phyloP scores from a whole-genome alignment of 2,888 invertebrate genomes.

The Trachelus troglodyta region DNA sequence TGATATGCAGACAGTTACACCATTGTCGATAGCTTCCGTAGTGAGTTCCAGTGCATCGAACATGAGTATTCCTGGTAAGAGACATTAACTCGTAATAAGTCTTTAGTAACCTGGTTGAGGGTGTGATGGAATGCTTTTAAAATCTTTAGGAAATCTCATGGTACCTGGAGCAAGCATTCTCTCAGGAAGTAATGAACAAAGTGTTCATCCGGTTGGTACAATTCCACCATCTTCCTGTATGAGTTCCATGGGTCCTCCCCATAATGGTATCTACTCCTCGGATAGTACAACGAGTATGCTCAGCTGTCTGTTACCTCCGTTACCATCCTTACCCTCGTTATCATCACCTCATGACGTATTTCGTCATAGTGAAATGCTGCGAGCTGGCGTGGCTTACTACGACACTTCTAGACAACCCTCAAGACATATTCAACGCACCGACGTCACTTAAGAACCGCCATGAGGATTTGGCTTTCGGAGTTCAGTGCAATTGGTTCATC shows the following conservation, averaged over 20 bases:
- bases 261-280: constrained; percentile 50
- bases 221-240: constrained; percentile 39
- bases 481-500: too few species aligned
- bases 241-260: constrained; percentile 41
- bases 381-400: constrained; percentile 53
- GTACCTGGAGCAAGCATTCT: constrained; percentile 39
- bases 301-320: constrained; percentile 50
- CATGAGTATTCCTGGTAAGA: constrained; percentile 48
- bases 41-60: constrained; percentile 42
- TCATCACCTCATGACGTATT: constrained; percentile 54
- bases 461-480: not conserved
- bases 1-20: constrained; percentile 36
- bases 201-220: constrained; percentile 34
- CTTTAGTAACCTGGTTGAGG: not conserved
- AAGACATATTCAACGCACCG: constrained; percentile 50
- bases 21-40: constrained; percentile 45
- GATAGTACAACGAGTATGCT: constrained; percentile 51
- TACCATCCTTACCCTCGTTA: constrained; percentile 49
- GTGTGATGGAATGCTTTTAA: not conserved
- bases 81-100: not conserved
- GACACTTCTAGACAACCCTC: constrained; percentile 50
- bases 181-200: constrained; percentile 37
- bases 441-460: constrained; percentile 44
- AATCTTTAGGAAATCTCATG: constrained; percentile 44
- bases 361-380: constrained; percentile 52